Percentiles rank a stretch among this genome's conserved stretches.
Evolutionary conservation across 2,888 invertebrate species (phyloP).

Genomic region (Anthophora plumipes): DNA sequence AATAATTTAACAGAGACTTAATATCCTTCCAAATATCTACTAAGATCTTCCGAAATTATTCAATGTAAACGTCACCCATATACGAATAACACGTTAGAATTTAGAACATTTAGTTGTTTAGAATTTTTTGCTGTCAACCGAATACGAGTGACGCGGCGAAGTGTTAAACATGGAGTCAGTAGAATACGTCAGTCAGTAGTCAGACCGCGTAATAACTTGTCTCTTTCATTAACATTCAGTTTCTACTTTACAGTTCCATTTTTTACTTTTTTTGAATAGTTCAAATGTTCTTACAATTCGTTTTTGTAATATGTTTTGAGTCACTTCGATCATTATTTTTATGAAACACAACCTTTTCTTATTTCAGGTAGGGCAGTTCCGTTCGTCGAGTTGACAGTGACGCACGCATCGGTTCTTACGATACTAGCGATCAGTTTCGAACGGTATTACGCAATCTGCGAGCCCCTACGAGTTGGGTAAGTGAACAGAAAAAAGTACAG

Average conservation of each 20-base stretch:
- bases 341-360: not conserved
- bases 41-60: too few relatives aligned
- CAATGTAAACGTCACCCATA: too few relatives aligned
- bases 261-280: not conserved
- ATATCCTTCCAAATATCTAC: too few relatives aligned
- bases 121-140: too few relatives aligned
- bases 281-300: not conserved
- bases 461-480: conserved; percentile 93
- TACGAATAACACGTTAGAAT: too few relatives aligned
- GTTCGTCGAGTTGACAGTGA: conserved; percentile 95
- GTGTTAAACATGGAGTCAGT: conserved; percentile 10
- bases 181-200: not conserved
- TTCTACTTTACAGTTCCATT: not conserved
- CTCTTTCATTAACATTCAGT: not conserved
- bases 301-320: not conserved
- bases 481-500: conserved; percentile 33
- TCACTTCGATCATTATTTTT: not conserved
- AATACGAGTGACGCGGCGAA: too few relatives aligned
- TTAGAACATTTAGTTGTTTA: too few relatives aligned
- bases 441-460: conserved; percentile 95
- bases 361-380: conserved; percentile 95
- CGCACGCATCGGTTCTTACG: conserved; percentile 96
- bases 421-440: conserved; percentile 97
- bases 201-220: not conserved
- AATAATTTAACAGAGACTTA: too few relatives aligned